A percentile compares a stretch with the other conserved stretches of the same genome.
These are phyloP conservation scores for Tinea semifulvella DNA, from an alignment of 2,888 invertebrate species.

Conservation along the genomic window DNA sequence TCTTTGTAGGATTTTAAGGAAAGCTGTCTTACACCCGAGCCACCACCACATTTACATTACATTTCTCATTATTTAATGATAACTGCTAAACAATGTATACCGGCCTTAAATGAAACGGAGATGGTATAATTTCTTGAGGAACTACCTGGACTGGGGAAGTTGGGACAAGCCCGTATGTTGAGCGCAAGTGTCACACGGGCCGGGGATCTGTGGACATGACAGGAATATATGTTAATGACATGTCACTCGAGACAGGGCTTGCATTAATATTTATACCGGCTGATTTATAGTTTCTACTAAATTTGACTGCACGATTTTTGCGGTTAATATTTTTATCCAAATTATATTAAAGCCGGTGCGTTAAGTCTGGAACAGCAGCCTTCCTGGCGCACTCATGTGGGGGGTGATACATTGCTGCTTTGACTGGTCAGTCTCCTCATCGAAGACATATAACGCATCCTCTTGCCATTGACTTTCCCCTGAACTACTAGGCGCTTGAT, in stretches of 20 bases:
- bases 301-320: slow-evolving; percentile 23
- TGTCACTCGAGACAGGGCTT: slow-evolving; percentile 27
- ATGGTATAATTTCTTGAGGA: neutral
- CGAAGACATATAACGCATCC: too few relatives aligned
- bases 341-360: too few relatives aligned
- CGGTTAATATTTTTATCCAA: slow-evolving; percentile 1
- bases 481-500: too few relatives aligned
- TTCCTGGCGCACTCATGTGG: too few relatives aligned
- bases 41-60: too few relatives aligned
- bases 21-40: too few relatives aligned
- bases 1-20: too few relatives aligned
- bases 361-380: slow-evolving; percentile 30
- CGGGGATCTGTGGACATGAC: slow-evolving; percentile 11
- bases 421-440: too few relatives aligned
- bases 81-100: too few relatives aligned
- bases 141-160: neutral
- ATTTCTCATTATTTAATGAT: too few relatives aligned
- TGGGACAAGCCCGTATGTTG: neutral
- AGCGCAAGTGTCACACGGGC: slow-evolving; percentile 9
- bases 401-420: slow-evolving; percentile 37
- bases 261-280: slow-evolving; percentile 31
- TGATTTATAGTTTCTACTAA: slow-evolving; percentile 26
- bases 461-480: too few relatives aligned
- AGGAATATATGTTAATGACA: slow-evolving; percentile 31
- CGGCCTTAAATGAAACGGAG: too few relatives aligned